These are phyloP conservation scores for Urocitellus parryii DNA, from an alignment of 2,113 vertebrate species.

Conservation along the genomic window DNA sequence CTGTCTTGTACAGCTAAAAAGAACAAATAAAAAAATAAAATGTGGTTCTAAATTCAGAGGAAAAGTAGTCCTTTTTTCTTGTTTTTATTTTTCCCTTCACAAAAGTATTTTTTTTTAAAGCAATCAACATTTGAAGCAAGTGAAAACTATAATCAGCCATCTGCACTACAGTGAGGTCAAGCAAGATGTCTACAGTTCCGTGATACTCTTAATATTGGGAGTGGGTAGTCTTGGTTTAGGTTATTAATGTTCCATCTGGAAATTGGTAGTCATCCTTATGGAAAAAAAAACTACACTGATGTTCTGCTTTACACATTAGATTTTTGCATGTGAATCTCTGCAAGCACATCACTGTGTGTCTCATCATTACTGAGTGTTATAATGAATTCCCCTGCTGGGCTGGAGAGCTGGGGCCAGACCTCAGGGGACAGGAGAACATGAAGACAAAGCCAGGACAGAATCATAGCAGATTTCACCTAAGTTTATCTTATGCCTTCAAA, in stretches of 20 bases:
- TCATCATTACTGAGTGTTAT: neutral
- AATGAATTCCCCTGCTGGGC: neutral
- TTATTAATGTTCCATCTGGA: neutral
- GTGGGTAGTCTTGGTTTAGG: neutral
- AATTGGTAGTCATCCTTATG: neutral
- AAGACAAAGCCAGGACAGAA: neutral
- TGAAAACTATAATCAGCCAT: neutral
- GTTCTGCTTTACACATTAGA: neutral
- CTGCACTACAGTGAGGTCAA: neutral
- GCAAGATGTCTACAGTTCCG: neutral
- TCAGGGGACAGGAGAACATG: neutral
- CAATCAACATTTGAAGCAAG: neutral
- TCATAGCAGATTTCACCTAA: neutral
- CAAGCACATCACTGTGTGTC: neutral
- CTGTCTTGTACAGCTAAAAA: too few species aligned
- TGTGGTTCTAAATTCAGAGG: constrained; percentile 46
- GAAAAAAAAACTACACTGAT: neutral
- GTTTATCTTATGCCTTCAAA: too few species aligned
- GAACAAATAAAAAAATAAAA: neutral
- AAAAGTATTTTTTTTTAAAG: neutral
- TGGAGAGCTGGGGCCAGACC: neutral
- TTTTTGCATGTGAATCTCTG: neutral
- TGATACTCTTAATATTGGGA: neutral
- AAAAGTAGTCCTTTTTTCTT: neutral
- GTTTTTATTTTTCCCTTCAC: neutral